Evolutionary conservation across 2,113 vertebrate genomes (phyloP).

Genomic region (Fukomys damarensis): DNA sequence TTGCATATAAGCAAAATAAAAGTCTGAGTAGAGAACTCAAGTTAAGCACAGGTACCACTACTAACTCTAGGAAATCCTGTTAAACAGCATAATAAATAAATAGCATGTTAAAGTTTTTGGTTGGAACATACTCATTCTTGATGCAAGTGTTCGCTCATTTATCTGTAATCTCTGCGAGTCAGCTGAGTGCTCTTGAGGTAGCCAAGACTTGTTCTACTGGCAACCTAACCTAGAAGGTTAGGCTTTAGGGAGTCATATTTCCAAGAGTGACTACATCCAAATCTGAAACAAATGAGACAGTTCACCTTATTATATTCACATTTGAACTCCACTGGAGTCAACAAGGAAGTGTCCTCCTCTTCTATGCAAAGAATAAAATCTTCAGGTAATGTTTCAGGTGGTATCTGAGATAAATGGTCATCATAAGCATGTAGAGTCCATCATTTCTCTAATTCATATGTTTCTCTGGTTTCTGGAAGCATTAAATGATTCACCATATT

Average conservation of each 20-base stretch:
- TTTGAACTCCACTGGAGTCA: slow-evolving; percentile 70
- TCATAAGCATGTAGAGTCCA: slow-evolving; percentile 94
- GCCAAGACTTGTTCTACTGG: slow-evolving; percentile 36
- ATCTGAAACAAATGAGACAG: slow-evolving; percentile 28
- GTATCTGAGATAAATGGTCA: slow-evolving; percentile 92
- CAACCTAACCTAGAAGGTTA: too few relatives aligned
- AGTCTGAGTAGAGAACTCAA: not conserved
- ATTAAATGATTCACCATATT: slow-evolving; percentile 94
- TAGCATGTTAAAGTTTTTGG: not conserved
- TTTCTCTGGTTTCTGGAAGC: slow-evolving; percentile 93
- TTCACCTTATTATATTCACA: slow-evolving; percentile 68
- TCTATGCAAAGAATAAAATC: slow-evolving; percentile 91
- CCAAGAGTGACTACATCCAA: slow-evolving; percentile 30
- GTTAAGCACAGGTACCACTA: not conserved
- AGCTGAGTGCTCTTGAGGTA: slow-evolving; percentile 60
- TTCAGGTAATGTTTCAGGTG: slow-evolving; percentile 88
- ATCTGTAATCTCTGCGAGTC: slow-evolving; percentile 85
- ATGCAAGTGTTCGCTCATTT: slow-evolving; percentile 68
- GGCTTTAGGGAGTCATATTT: too few relatives aligned
- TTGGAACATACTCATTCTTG: not conserved
- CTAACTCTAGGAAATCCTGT: not conserved
- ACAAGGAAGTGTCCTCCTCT: slow-evolving; percentile 56
- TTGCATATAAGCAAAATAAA: not conserved
- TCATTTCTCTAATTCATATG: slow-evolving; percentile 95
- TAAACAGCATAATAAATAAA: not conserved